phyloP scores from a whole-genome alignment of 53 echinoderm and acorn worm genomes.

The Mesocentrotus franciscanus region DNA sequence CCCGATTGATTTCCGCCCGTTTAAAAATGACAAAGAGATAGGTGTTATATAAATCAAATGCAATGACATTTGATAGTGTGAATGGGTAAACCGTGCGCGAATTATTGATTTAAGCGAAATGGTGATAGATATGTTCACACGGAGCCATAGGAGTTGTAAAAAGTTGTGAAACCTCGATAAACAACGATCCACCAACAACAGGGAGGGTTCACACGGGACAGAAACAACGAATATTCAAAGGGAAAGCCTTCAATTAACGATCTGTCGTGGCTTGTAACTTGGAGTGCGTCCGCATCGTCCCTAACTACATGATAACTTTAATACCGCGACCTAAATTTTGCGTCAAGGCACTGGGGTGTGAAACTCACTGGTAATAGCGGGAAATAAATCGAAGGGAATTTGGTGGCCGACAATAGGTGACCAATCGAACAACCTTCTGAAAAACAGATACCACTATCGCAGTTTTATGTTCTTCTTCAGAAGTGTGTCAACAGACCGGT shows the following conservation, averaged over 20 bases:
- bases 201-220: too few species aligned
- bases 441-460: background rate
- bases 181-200: too few species aligned
- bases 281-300: too few species aligned
- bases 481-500: background rate
- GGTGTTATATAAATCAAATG: slow-evolving; percentile 31
- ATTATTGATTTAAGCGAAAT: background rate
- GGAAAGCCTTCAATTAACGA: too few species aligned
- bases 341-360: too few species aligned
- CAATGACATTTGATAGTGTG: slow-evolving; percentile 13
- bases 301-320: too few species aligned
- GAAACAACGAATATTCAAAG: too few species aligned
- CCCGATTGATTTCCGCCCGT: background rate
- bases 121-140: background rate
- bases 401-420: background rate
- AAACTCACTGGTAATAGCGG: background rate
- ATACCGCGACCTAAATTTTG: too few species aligned
- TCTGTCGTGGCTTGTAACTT: too few species aligned
- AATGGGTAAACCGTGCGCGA: background rate
- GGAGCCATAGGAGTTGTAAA: too few species aligned
- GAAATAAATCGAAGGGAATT: background rate
- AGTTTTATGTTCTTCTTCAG: background rate
- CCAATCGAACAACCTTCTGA: background rate
- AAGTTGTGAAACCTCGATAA: too few species aligned
- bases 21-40: background rate